phyloP scores from a whole-genome alignment of 2,113 vertebrate genomes.

The Chaetodon auriga region DNA sequence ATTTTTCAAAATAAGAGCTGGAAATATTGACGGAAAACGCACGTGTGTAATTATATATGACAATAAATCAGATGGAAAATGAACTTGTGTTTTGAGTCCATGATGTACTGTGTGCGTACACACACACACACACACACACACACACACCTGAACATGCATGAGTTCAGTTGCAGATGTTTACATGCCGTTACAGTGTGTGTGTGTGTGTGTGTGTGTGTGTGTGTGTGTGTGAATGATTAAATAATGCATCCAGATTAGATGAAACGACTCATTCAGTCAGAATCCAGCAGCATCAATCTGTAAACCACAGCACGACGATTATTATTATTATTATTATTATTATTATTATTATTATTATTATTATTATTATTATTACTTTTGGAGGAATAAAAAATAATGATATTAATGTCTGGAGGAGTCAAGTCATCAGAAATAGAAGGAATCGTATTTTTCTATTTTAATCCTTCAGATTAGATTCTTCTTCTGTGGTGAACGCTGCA shows the following conservation, averaged over 20 bases:
- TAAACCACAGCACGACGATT: not conserved
- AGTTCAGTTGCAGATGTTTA: conserved; percentile 11
- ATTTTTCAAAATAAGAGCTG: conserved; percentile 27
- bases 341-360: too few relatives aligned
- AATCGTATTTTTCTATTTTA: conserved; percentile 2
- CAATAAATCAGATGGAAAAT: conserved; percentile 46
- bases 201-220: conserved; percentile 34
- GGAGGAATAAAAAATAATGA: not conserved
- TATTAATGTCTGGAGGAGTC: not conserved
- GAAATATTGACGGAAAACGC: not conserved
- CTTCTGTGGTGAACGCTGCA: conserved; percentile 8
- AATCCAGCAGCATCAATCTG: not conserved
- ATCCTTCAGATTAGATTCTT: conserved; percentile 18
- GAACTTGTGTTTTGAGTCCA: not conserved
- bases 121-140: not conserved
- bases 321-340: not conserved
- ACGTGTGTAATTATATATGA: not conserved
- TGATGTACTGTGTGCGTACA: not conserved
- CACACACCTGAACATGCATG: conserved; percentile 1
- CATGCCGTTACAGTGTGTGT: not conserved
- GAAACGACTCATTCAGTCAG: conserved; percentile 10
- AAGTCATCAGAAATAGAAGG: not conserved
- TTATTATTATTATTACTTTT: too few relatives aligned
- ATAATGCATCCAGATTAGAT: conserved; percentile 26
- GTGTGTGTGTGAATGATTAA: conserved; percentile 24